A percentile compares a stretch with the other conserved stretches of the same genome.
Evolutionary conservation across 2,888 invertebrate genomes (phyloP).

Genomic region (Rhorus exstirpatorius): DNA sequence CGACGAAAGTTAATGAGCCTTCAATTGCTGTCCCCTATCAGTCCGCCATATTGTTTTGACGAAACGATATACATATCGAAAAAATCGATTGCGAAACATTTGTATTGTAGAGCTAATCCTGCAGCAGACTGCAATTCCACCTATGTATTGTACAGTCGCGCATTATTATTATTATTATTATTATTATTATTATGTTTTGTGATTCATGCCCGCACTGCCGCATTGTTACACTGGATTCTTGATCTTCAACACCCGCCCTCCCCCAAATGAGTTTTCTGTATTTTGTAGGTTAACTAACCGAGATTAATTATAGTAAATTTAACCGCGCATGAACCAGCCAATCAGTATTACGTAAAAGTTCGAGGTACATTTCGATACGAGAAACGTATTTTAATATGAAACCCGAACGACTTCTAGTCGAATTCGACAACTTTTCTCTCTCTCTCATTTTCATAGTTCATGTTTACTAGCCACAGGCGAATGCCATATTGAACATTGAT

Average conservation of each 20-base stretch:
- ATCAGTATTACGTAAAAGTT: neutral
- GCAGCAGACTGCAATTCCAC: constrained; percentile 58
- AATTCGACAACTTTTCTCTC: too few species aligned
- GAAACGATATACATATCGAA: constrained; percentile 52
- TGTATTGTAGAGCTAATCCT: constrained; percentile 29
- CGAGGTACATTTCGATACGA: neutral
- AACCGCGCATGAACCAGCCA: neutral
- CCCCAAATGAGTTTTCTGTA: neutral
- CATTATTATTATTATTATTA: constrained; percentile 34
- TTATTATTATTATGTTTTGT: constrained; percentile 18
- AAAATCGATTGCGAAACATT: constrained; percentile 53
- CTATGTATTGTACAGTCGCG: constrained; percentile 65
- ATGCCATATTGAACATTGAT: too few species aligned
- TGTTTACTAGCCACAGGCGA: too few species aligned
- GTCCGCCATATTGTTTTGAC: constrained; percentile 20
- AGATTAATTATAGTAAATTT: neutral
- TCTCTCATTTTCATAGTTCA: too few species aligned
- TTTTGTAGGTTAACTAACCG: neutral
- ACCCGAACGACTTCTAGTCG: too few species aligned
- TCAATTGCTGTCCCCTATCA: constrained; percentile 20
- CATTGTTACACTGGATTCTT: constrained; percentile 48
- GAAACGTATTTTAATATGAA: too few species aligned
- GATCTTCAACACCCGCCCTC: neutral
- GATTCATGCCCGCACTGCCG: constrained; percentile 67
- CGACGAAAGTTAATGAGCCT: constrained; percentile 58